Evolutionary conservation across 2,888 invertebrate genomes (phyloP), one percentile per base, ranked within the genome.

Genomic region (Epistrophe grossulariae): DNA sequence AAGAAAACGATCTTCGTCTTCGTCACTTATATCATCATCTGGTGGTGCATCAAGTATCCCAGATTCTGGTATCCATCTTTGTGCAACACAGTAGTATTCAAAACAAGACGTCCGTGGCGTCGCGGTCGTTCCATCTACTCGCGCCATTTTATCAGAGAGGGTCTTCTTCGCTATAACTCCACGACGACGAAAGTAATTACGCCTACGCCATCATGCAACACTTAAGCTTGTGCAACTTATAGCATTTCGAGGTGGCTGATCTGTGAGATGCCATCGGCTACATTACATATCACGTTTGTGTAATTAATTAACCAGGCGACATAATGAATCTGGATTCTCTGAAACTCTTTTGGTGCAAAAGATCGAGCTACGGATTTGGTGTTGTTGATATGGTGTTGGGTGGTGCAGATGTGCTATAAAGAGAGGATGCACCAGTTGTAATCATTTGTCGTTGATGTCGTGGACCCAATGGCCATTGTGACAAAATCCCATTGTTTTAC

Each of bases 291-390:
- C 87, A 79, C 83, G 87, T 83, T 87, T 55, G 72, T 79, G 79
- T 72, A 87, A 87, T 87, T 83, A 87, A 87, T 87, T 87, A 79
- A 76, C 82, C 19, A 19, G 79, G 82, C 79, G 79, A 64, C 74
- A 78, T 62, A 82, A 74, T 79, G 87, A 40, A 76, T 76, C 59
- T 68, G 40, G 35, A 55, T 62, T 73, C 45, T 31, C 10, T 70
- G 28, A 57, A 35, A 19, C 38, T 43, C 15, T n/a, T 17, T 28
- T 9, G 9, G 19, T 74, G 28, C 8, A 57, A 38, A 35, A 19
- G 4, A n/a, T n/a, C 38, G 15, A 55, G 28, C 13, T 19, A 55
- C 38, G 24, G 48, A 4, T 15, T 3, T 7, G 55, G 13, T 24
- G 24, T 24, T 24, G 24, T 24, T 24, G 24, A 24, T 24, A 24